Conservation (phyloP, 2,888 invertebrate species). For the Tetrapedia diversipes region DNA sequence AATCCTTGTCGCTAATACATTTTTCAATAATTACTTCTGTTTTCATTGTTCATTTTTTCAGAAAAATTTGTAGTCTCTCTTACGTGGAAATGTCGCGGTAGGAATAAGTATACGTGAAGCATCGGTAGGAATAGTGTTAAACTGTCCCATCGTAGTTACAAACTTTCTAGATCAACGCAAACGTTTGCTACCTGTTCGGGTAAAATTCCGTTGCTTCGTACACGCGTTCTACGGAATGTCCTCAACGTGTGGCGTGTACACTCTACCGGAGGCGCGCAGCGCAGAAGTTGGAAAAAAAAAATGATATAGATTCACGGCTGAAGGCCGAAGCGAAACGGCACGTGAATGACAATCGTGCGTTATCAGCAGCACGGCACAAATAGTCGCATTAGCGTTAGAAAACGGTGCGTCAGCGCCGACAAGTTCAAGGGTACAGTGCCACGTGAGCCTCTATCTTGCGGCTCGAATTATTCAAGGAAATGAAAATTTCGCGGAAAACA, state of each 20-base stretch:
- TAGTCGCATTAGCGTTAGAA: slow-evolving; percentile 54
- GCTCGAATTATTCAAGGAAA: slow-evolving; percentile 17
- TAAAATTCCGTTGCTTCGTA: neutral
- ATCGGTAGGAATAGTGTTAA: too few species aligned
- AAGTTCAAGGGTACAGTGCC: slow-evolving; percentile 73
- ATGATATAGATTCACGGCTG: slow-evolving; percentile 38
- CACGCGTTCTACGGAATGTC: neutral
- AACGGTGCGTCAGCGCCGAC: slow-evolving; percentile 52
- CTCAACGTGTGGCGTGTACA: neutral
- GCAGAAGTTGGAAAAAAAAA: neutral
- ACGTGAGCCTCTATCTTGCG: slow-evolving; percentile 65
- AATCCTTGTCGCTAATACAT: too few species aligned
- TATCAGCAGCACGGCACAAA: slow-evolving; percentile 70
- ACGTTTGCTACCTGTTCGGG: too few species aligned
- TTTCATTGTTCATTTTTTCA: too few species aligned
- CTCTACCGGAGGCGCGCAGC: neutral
- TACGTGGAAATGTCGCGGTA: too few species aligned
- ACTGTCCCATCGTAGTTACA: too few species aligned
- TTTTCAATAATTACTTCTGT: too few species aligned
- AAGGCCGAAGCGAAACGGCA: slow-evolving; percentile 40
- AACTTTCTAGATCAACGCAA: neutral
- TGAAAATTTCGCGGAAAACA: slow-evolving; percentile 27
- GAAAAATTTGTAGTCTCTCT: too few species aligned
- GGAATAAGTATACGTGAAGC: too few species aligned
- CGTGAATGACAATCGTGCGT: slow-evolving; percentile 60